Percentiles rank a stretch among this genome's conserved stretches.
phyloP scores from a whole-genome alignment of 1,140 invertebrate species.

The Zaprionus inermis region DNA sequence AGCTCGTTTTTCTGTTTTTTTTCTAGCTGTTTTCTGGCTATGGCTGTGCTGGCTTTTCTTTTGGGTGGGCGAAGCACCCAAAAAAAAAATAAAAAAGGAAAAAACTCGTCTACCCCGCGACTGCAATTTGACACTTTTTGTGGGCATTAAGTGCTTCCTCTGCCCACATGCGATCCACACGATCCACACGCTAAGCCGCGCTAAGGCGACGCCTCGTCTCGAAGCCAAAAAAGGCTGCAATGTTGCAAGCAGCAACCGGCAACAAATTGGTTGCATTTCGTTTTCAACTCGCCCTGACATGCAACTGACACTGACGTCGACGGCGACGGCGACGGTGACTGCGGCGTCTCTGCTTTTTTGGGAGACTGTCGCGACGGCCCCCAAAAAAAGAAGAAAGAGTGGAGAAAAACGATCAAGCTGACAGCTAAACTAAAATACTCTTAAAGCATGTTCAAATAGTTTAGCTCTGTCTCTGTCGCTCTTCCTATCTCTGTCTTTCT shows the following conservation, averaged over 20 bases:
- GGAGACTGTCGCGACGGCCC: slow-evolving; percentile 52
- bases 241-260: slow-evolving; percentile 44
- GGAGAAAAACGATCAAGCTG: slow-evolving; percentile 16
- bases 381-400: slow-evolving; percentile 23
- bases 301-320: slow-evolving; percentile 70
- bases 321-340: not conserved
- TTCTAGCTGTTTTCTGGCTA: slow-evolving; percentile 20
- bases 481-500: too few species aligned
- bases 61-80: slow-evolving; percentile 61
- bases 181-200: slow-evolving; percentile 15
- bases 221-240: slow-evolving; percentile 60
- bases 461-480: too few species aligned
- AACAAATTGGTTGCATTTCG: slow-evolving; percentile 82
- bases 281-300: slow-evolving; percentile 63
- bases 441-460: slow-evolving; percentile 1
- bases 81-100: slow-evolving; percentile 5
- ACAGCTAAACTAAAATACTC: slow-evolving; percentile 4
- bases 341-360: slow-evolving; percentile 48
- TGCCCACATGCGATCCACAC: slow-evolving; percentile 64
- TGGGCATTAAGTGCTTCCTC: slow-evolving; percentile 84
- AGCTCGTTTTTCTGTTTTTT: slow-evolving; percentile 27
- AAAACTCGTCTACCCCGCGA: slow-evolving; percentile 45
- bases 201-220: slow-evolving; percentile 64
- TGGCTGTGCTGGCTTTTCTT: slow-evolving; percentile 13
- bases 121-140: slow-evolving; percentile 84